Percentiles rank a stretch among this genome's conserved stretches.
Conservation (phyloP, 2,113 vertebrate species). For the Ploceus nigricollis region DNA sequence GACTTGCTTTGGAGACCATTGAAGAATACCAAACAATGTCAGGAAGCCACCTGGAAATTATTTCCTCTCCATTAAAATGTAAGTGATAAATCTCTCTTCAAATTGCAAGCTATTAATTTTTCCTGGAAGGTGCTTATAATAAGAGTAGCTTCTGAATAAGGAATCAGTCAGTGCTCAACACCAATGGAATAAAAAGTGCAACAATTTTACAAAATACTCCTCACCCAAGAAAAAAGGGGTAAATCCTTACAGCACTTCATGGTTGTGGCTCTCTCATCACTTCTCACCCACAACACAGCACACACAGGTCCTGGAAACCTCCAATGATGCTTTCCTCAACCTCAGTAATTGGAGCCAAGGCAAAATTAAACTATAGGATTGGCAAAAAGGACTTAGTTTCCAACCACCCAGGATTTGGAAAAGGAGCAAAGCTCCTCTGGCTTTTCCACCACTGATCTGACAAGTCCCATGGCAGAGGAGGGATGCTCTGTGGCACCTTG, state of each 20-base stretch:
- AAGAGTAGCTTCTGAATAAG: conserved; percentile 5
- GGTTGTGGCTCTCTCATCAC: neutral
- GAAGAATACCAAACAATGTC: neutral
- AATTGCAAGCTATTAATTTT: conserved; percentile 37
- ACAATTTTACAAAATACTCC: neutral
- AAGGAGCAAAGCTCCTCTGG: neutral
- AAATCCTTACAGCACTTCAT: neutral
- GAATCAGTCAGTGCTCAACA: neutral
- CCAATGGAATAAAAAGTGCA: neutral
- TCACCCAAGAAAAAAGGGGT: neutral
- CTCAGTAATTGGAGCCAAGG: neutral
- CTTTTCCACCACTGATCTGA: neutral
- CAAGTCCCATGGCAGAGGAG: neutral
- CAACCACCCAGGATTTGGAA: neutral
- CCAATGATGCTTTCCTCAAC: neutral
- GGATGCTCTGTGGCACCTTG: neutral
- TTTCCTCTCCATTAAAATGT: conserved; percentile 36
- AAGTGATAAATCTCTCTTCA: neutral
- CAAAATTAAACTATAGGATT: neutral
- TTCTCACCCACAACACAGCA: neutral
- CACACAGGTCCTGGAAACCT: neutral
- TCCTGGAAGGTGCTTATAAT: conserved; percentile 57
- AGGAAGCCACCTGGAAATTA: conserved; percentile 43
- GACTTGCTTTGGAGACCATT: neutral
- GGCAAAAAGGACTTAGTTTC: neutral